Conservation (phyloP, 2,888 invertebrate genomes). For the Eupithecia abbreviata region DNA sequence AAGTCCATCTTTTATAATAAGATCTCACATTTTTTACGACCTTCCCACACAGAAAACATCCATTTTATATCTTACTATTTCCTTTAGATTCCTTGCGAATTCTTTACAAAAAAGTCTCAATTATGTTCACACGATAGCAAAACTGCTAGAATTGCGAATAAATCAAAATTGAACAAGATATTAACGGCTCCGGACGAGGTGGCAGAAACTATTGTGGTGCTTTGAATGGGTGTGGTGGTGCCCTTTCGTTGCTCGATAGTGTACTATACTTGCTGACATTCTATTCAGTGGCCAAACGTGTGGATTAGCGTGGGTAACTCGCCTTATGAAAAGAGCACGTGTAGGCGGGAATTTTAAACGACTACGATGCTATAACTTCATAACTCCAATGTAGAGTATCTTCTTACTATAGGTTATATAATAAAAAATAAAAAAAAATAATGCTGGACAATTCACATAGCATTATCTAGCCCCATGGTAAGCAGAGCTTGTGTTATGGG, state of each 20-base stretch:
- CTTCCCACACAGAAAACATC: too few relatives aligned
- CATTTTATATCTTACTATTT: neutral
- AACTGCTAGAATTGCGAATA: conserved; percentile 66
- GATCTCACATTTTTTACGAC: too few relatives aligned
- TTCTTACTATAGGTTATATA: neutral
- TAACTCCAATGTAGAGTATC: neutral
- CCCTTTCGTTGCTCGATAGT: conserved; percentile 31
- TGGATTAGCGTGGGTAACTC: conserved; percentile 46
- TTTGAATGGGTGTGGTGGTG: conserved; percentile 66
- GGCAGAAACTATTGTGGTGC: conserved; percentile 73
- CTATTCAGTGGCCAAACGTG: conserved; percentile 52
- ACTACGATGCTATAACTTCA: neutral
- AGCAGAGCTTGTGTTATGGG: too few relatives aligned
- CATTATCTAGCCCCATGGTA: too few relatives aligned
- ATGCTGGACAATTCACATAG: too few relatives aligned
- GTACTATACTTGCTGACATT: conserved; percentile 47
- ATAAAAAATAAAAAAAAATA: too few relatives aligned
- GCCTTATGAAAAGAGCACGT: conserved; percentile 40
- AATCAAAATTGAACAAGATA: conserved; percentile 79
- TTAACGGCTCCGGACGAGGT: conserved; percentile 60
- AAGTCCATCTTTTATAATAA: too few relatives aligned
- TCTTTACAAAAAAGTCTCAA: conserved; percentile 24
- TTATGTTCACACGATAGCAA: conserved; percentile 70
- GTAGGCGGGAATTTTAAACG: conserved; percentile 1
- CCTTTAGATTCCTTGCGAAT: neutral